Percentiles rank a stretch among this genome's conserved stretches.
phyloP scores from a whole-genome alignment of 2,113 vertebrate species.

The Leiothrix lutea region DNA sequence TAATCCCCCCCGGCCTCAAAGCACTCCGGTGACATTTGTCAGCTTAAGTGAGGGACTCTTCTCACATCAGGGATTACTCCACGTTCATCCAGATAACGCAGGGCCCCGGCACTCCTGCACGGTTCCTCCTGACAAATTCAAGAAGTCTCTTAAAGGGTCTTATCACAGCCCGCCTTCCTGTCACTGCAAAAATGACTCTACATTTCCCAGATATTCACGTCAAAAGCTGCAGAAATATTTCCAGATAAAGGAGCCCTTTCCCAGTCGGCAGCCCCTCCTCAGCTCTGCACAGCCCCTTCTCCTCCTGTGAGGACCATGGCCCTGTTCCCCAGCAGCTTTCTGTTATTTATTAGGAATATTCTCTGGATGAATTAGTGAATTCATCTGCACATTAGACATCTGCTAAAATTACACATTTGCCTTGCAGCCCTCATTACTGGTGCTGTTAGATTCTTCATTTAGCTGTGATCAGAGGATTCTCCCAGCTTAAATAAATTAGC shows the following conservation, averaged over 20 bases:
- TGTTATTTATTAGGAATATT: not conserved
- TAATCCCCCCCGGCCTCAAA: conserved; percentile 41
- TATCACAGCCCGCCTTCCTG: conserved; percentile 49
- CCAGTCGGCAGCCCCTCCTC: not conserved
- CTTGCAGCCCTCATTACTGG: conserved; percentile 1
- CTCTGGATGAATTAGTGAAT: not conserved
- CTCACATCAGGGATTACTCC: conserved; percentile 26
- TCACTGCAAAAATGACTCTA: conserved; percentile 8
- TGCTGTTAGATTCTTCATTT: conserved; percentile 22
- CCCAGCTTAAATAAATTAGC: conserved; percentile 50
- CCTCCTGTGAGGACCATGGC: fast-evolving
- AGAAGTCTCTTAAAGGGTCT: conserved; percentile 49
- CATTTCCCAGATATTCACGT: conserved; percentile 43
- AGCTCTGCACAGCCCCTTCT: not conserved
- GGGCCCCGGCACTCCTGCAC: not conserved
- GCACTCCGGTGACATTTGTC: conserved; percentile 31
- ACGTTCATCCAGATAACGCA: not conserved
- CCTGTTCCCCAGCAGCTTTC: not conserved
- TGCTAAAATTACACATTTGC: conserved; percentile 7
- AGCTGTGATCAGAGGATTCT: conserved; percentile 31
- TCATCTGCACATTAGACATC: not conserved
- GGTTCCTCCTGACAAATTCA: conserved; percentile 61
- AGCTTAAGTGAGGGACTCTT: conserved; percentile 16
- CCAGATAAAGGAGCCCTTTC: conserved; percentile 43
- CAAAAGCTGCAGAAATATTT: conserved; percentile 37